phyloP scores from a whole-genome alignment of 2,888 invertebrate genomes.

The Conus canariensis region DNA sequence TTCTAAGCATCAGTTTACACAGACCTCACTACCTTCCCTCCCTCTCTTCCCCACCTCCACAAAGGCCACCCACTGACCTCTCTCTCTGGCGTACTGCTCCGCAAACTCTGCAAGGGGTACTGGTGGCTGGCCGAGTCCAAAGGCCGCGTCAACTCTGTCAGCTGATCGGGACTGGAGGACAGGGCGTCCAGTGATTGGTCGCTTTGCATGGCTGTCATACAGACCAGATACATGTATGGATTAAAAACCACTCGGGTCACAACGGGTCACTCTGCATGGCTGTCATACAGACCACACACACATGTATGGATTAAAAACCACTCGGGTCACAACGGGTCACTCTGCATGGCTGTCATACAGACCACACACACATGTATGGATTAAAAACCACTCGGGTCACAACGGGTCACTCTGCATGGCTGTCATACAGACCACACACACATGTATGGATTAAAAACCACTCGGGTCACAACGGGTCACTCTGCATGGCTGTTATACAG shows the following conservation, averaged over 20 bases:
- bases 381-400: too few relatives aligned
- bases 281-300: too few relatives aligned
- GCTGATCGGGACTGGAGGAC: slow-evolving; percentile 16
- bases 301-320: too few relatives aligned
- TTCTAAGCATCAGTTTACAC: too few relatives aligned
- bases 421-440: background rate
- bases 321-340: slow-evolving; percentile 4
- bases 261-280: too few relatives aligned
- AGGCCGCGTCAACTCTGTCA: slow-evolving; percentile 16
- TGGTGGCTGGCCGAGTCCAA: slow-evolving; percentile 11
- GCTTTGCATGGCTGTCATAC: slow-evolving; percentile 40
- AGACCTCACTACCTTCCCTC: too few relatives aligned
- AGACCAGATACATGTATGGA: background rate
- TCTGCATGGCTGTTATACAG: slow-evolving; percentile 38
- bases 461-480: slow-evolving; percentile 4
- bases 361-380: background rate
- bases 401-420: slow-evolving; percentile 40
- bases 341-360: slow-evolving; percentile 38
- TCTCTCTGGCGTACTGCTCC: background rate
- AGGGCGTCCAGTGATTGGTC: slow-evolving; percentile 37
- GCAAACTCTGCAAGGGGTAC: slow-evolving; percentile 27
- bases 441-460: too few relatives aligned
- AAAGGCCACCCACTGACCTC: background rate
- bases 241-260: too few relatives aligned
- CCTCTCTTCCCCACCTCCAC: background rate